phyloP scores from a whole-genome alignment of 2,797 vertebrate genomes.

The Paramormyrops hopkinsi region DNA sequence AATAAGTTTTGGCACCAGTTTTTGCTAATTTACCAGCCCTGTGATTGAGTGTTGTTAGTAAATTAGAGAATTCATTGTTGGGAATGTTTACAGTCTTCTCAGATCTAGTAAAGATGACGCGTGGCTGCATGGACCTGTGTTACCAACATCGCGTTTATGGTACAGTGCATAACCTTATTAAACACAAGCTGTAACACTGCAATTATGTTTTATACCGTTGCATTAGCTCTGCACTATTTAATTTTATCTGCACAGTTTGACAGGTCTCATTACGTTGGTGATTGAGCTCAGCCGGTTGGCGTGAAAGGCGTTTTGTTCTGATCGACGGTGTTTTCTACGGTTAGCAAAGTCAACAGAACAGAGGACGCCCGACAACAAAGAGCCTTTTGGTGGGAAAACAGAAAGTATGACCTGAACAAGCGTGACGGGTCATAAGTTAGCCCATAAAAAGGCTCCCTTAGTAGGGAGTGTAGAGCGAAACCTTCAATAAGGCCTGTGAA shows the following conservation, averaged over 20 bases:
- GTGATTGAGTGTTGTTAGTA: neutral
- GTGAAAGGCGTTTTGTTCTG: neutral
- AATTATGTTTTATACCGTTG: neutral
- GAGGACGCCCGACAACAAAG: neutral
- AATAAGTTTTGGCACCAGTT: neutral
- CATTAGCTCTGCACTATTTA: neutral
- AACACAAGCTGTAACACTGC: neutral
- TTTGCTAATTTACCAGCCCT: neutral
- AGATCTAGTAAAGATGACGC: neutral
- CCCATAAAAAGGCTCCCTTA: neutral
- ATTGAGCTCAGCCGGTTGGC: neutral
- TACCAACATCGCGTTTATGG: neutral
- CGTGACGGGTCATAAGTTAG: neutral
- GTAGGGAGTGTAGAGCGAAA: neutral
- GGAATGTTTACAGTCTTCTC: neutral
- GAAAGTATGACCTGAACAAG: neutral
- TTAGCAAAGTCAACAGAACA: constrained; percentile 1
- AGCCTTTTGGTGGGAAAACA: neutral
- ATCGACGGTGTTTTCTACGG: neutral
- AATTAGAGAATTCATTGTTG: neutral
- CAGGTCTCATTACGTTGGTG: neutral
- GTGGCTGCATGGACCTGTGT: neutral
- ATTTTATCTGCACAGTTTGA: neutral
- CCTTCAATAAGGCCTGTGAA: neutral
- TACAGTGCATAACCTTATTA: neutral